These are phyloP conservation scores for Coenonympha glycerion DNA, from an alignment of 2,888 invertebrate species.

Conservation along the genomic window DNA sequence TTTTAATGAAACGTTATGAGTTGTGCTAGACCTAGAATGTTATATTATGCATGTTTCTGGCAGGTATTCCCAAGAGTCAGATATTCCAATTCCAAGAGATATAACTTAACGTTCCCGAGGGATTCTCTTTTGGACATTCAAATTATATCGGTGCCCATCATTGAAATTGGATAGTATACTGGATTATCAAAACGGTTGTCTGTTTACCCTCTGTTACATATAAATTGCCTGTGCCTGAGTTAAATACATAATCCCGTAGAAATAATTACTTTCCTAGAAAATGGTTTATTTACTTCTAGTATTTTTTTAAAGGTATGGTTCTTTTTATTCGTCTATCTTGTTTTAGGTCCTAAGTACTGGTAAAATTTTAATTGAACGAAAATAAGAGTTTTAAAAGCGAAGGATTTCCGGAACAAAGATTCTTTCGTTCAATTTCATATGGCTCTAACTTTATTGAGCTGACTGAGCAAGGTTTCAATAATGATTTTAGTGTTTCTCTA, in stretches of 20 bases:
- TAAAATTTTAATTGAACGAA: too few relatives aligned
- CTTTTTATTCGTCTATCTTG: too few relatives aligned
- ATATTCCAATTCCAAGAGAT: constrained; percentile 8
- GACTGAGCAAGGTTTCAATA: not conserved
- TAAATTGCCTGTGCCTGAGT: not conserved
- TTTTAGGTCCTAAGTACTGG: too few relatives aligned
- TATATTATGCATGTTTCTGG: too few relatives aligned
- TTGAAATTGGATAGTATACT: constrained; percentile 18
- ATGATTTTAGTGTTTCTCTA: not conserved
- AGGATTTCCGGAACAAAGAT: not conserved
- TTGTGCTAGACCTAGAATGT: too few relatives aligned
- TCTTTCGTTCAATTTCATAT: constrained; percentile 1
- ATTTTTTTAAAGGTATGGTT: too few relatives aligned
- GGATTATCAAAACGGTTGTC: constrained; percentile 4
- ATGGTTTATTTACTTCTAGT: too few relatives aligned
- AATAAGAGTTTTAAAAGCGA: too few relatives aligned
- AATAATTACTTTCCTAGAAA: not conserved
- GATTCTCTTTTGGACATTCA: constrained; percentile 15
- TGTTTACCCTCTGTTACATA: not conserved
- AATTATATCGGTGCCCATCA: constrained; percentile 7
- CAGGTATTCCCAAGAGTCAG: not conserved
- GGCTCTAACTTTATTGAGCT: constrained; percentile 3
- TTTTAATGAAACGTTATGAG: too few relatives aligned
- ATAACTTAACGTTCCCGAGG: constrained; percentile 13
- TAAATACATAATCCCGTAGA: not conserved